Percentiles rank a stretch among this genome's conserved stretches.
Evolutionary conservation across 1,140 invertebrate species (phyloP).

Genomic region (Bombus huntii): DNA sequence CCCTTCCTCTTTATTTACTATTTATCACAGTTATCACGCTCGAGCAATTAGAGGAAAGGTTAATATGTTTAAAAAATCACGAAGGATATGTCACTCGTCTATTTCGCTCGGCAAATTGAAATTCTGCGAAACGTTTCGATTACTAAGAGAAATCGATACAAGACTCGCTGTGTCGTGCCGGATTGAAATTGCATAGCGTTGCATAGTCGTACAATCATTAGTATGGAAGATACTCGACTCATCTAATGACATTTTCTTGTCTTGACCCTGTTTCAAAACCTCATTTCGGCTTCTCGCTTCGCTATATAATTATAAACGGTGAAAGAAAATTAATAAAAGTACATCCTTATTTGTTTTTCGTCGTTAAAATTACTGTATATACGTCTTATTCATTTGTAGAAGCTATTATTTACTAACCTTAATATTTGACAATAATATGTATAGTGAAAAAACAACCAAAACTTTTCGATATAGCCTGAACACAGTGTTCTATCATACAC

Average conservation of each 20-base stretch:
- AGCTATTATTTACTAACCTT: background rate
- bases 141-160: background rate
- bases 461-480: no score
- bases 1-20: no score
- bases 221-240: constrained; percentile 2
- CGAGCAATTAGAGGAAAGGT: background rate
- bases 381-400: background rate
- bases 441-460: background rate
- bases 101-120: background rate
- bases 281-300: background rate
- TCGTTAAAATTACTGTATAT: background rate
- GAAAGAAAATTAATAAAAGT: background rate
- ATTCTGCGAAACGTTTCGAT: background rate
- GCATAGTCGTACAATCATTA: background rate
- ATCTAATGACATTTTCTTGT: constrained; percentile 6
- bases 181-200: background rate
- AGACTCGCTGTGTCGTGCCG: background rate
- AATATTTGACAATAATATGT: background rate
- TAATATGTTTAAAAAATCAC: background rate
- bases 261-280: constrained; percentile 1
- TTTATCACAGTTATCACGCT: no score
- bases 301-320: background rate
- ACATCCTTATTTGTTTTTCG: background rate
- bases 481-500: no score
- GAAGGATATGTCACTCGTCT: background rate